phyloP scores from a whole-genome alignment of 2,113 vertebrate species.

The Cariama cristata region DNA sequence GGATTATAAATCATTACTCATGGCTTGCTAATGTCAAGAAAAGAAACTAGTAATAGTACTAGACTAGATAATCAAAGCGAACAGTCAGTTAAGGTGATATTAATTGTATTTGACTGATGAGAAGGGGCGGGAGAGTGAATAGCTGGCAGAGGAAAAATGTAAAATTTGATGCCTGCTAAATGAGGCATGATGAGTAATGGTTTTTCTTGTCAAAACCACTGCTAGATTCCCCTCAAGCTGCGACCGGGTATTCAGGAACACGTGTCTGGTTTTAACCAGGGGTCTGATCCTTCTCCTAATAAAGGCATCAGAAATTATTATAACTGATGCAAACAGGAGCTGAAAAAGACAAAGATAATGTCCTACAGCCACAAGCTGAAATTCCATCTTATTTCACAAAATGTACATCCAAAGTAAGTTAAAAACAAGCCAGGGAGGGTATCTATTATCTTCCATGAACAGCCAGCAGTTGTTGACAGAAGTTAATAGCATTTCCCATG shows the following conservation, averaged over 20 bases:
- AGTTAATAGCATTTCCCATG: slow-evolving; percentile 39
- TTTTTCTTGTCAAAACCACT: slow-evolving; percentile 58
- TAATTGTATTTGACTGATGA: slow-evolving; percentile 67
- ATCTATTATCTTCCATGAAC: slow-evolving; percentile 49
- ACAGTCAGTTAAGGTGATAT: slow-evolving; percentile 59
- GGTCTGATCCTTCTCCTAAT: background rate
- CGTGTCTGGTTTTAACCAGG: background rate
- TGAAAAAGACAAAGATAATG: background rate
- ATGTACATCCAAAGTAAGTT: background rate
- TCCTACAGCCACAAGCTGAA: slow-evolving; percentile 36
- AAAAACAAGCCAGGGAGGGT: slow-evolving; percentile 25
- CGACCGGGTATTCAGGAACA: background rate
- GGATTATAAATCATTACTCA: slow-evolving; percentile 35
- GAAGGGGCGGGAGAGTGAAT: slow-evolving; percentile 44
- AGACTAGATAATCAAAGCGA: slow-evolving; percentile 55
- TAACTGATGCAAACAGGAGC: slow-evolving; percentile 4
- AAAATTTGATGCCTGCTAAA: slow-evolving; percentile 67
- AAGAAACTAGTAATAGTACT: slow-evolving; percentile 34
- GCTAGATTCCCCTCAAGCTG: slow-evolving; percentile 48
- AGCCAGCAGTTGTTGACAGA: slow-evolving; percentile 37
- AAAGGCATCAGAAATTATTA: slow-evolving; percentile 1
- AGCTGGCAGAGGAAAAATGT: slow-evolving; percentile 61
- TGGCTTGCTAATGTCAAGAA: slow-evolving; percentile 39
- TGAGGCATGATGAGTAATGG: slow-evolving; percentile 67
- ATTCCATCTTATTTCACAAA: slow-evolving; percentile 16